Base-by-base conservation (phyloP, 1,140 invertebrate species). In the Formica selysi region DNA sequence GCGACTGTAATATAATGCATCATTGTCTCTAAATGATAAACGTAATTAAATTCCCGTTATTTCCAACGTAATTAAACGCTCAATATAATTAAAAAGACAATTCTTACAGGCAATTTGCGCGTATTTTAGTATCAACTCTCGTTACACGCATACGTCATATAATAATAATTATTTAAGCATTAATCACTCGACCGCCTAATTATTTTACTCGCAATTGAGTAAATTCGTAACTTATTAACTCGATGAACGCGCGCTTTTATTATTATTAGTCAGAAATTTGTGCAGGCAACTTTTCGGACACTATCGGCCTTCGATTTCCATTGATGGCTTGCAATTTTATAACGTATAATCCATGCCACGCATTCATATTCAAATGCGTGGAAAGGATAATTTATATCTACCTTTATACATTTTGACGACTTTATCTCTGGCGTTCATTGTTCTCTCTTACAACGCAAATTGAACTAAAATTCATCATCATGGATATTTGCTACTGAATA, bases 391-490 rank as follows among this genome's bases (percentile, higher is more conserved):
- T 89, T 65, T 57, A 86, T 86, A 83, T 48, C 54, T 36, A 65
- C 29, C 22, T 19, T 51, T 13, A 36, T 62, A 57, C 51, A 74
- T 79, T 67, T 36, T 73, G 29, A 16, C 36, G 76, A 83, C 68
- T 36, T 85, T 54, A 68, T 65, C 79, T 65, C 79, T 68, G 41
- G 26, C 76, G 16, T 16, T 41, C 85, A 87, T 90, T 89, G 79
- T 89, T 89, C 79, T 26, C 51, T 38, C 62, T 68, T 59, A 19
- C 29, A 38, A 41, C 59, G 26, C 22, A 68, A 59, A 83, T 73
- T 76, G 70, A 76, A 89, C 81, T 74, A 73, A 89, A 89, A 85
- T 90, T 89, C 79, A 89, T 89, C 78, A 90, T 51, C 84, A 70
- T 32, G 54, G 54, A 48, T 68, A 84, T 84, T 86, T 62, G 78